Percentiles rank a stretch among this genome's conserved stretches.
These are phyloP conservation scores for Chrysomela aeneicollis DNA, from an alignment of 2,888 invertebrate species.

Conservation along the genomic window DNA sequence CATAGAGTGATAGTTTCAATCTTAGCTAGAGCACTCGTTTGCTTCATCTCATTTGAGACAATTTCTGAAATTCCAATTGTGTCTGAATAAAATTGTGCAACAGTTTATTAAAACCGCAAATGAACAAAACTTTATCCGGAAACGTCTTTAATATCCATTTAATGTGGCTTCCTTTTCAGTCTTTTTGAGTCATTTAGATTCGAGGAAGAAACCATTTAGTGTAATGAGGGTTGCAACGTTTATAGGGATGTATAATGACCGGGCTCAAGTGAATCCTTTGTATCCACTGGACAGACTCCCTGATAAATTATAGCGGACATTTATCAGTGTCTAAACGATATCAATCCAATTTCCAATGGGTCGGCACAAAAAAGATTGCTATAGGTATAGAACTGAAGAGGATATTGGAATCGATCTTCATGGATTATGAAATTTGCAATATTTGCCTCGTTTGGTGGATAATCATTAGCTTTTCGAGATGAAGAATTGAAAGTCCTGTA, in stretches of 20 bases:
- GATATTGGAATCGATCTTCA: too few relatives aligned
- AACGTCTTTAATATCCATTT: slow-evolving; percentile 29
- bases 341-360: neutral
- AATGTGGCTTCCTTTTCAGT: slow-evolving; percentile 28
- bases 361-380: too few relatives aligned
- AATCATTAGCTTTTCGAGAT: too few relatives aligned
- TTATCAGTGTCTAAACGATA: neutral
- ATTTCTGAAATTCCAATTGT: too few relatives aligned
- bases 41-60: too few relatives aligned
- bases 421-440: too few relatives aligned
- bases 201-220: slow-evolving; percentile 37
- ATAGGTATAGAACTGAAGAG: too few relatives aligned
- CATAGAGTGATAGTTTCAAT: too few relatives aligned
- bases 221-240: slow-evolving; percentile 37
- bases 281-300: neutral
- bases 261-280: neutral
- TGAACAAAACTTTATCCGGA: slow-evolving; percentile 31
- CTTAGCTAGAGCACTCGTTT: too few relatives aligned
- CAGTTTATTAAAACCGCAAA: slow-evolving; percentile 30
- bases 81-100: too few relatives aligned
- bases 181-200: slow-evolving; percentile 34
- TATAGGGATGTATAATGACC: slow-evolving; percentile 28
- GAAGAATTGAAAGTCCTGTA: too few relatives aligned
- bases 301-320: slow-evolving; percentile 8
- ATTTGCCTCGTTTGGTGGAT: too few relatives aligned